These are phyloP conservation scores for Scomber scombrus DNA, from an alignment of 2,113 vertebrate genomes.

Conservation along the genomic window DNA sequence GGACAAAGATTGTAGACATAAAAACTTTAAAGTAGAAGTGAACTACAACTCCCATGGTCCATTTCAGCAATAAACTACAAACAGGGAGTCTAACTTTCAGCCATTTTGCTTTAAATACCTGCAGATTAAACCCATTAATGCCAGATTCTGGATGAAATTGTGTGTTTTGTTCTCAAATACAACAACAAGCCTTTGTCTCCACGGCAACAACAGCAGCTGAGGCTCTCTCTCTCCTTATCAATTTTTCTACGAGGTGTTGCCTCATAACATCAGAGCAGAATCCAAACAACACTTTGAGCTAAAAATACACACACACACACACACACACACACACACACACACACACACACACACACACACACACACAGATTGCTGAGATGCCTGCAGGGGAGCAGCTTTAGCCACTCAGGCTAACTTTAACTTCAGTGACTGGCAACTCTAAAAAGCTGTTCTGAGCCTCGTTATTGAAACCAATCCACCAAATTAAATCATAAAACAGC, in stretches of 20 bases:
- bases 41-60: too few species aligned
- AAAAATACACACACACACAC: slow-evolving; percentile 54
- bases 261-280: slow-evolving; percentile 46
- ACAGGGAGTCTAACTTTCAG: too few species aligned
- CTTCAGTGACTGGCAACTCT: background rate
- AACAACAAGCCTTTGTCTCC: too few species aligned
- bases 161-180: too few species aligned
- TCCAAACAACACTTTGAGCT: slow-evolving; percentile 57
- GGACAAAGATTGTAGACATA: too few species aligned
- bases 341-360: slow-evolving; percentile 26
- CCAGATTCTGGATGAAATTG: too few species aligned
- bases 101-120: too few species aligned
- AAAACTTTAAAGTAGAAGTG: too few species aligned
- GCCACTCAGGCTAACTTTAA: slow-evolving; percentile 60
- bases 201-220: too few species aligned
- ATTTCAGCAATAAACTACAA: too few species aligned
- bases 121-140: too few species aligned
- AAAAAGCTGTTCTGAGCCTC: background rate
- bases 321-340: slow-evolving; percentile 28
- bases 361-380: slow-evolving; percentile 52
- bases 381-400: slow-evolving; percentile 50
- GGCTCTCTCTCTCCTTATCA: background rate
- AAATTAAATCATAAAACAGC: too few species aligned
- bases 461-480: background rate
- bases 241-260: slow-evolving; percentile 11